Conservation (phyloP, 2,113 vertebrate species). For the Burhinus oedicnemus region DNA sequence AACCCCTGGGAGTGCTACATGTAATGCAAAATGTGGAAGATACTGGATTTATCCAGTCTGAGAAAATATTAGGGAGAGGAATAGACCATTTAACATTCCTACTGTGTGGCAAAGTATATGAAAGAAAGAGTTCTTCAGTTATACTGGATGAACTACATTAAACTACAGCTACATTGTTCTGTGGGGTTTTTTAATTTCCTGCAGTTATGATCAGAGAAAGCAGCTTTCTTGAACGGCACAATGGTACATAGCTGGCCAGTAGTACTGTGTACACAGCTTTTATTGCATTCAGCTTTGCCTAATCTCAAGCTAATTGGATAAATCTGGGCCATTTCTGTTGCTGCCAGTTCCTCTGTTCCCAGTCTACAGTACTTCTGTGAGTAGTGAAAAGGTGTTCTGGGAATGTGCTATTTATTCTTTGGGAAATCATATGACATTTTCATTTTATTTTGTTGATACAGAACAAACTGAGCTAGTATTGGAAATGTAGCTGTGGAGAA, state of each 20-base stretch:
- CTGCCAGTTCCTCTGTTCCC: background rate
- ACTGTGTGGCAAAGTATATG: background rate
- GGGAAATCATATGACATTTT: constrained; percentile 25
- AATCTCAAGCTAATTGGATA: background rate
- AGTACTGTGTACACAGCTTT: background rate
- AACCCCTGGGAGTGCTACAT: background rate
- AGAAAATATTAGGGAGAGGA: background rate
- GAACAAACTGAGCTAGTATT: constrained; percentile 25
- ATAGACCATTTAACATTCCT: background rate
- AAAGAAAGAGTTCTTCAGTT: background rate
- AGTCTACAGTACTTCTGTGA: background rate
- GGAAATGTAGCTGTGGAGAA: background rate
- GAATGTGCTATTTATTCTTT: constrained; percentile 30
- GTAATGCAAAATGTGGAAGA: background rate
- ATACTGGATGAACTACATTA: background rate
- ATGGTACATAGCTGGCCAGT: background rate
- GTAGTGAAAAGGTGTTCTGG: background rate
- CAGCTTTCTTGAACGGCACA: background rate
- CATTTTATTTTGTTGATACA: constrained; percentile 29
- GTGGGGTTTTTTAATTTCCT: background rate
- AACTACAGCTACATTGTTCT: background rate
- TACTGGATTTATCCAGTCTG: background rate
- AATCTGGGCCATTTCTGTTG: background rate
- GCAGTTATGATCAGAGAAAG: background rate
- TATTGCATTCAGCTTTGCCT: background rate